Conservation (phyloP, 2,888 invertebrate genomes). For the Esperia sulphurella region DNA sequence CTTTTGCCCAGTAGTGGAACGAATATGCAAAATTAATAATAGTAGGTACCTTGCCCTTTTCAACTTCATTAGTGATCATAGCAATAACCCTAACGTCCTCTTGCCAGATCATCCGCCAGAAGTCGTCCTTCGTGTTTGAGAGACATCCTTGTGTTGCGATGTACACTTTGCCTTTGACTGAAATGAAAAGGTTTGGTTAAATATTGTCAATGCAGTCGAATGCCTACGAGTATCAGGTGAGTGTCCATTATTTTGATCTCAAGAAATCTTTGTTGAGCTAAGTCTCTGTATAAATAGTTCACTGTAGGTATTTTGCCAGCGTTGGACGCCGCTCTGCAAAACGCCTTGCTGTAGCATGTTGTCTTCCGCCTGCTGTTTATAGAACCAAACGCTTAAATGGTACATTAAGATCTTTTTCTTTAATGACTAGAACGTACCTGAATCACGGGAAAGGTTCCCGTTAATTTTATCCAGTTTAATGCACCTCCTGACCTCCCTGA, state of each 20-base stretch:
- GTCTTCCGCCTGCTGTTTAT: no score
- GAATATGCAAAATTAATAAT: neutral
- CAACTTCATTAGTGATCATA: constrained; percentile 98
- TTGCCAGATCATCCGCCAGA: constrained; percentile 99
- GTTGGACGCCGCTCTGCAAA: no score
- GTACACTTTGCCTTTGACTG: constrained; percentile 82
- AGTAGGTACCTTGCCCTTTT: constrained; percentile 86
- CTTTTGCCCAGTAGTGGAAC: no score
- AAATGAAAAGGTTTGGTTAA: constrained; percentile 15
- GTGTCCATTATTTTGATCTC: no score
- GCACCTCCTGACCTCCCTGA: constrained; percentile 46
- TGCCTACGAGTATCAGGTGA: no score
- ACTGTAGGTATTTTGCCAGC: no score
- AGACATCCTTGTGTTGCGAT: constrained; percentile 97
- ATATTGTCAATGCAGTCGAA: no score
- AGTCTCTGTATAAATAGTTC: no score
- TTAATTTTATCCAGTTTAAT: constrained; percentile 53
- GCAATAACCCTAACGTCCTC: constrained; percentile 97
- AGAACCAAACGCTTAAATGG: no score
- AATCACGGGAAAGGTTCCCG: constrained; percentile 37
- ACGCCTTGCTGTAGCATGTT: no score
- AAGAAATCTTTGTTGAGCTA: no score
- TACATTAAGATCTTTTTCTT: no score
- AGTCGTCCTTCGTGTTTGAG: constrained; percentile 92
- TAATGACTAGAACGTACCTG: constrained; percentile 40